Conservation (phyloP, 2,888 invertebrate genomes). For the Coremacera marginata region DNA sequence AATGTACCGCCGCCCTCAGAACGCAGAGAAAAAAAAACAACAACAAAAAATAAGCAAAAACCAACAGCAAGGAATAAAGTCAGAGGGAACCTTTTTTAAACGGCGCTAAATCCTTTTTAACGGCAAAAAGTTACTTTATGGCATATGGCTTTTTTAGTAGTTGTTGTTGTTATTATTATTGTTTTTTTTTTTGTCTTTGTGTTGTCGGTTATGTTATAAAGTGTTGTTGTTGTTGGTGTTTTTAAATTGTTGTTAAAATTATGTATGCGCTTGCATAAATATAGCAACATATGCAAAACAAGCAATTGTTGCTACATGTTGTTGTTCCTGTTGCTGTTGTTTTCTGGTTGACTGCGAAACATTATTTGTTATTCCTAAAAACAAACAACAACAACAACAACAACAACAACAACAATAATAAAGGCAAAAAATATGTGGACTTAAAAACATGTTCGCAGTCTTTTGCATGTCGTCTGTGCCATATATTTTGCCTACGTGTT, state of each 20-base stretch:
- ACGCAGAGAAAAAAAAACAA: neutral
- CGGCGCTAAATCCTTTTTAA: neutral
- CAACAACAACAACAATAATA: neutral
- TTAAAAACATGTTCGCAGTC: neutral
- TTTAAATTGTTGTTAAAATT: neutral
- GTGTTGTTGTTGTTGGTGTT: neutral
- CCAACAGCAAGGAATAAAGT: too few relatives aligned
- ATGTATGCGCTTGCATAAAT: neutral
- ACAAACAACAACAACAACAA: neutral
- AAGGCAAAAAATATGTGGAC: neutral
- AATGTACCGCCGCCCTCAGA: neutral
- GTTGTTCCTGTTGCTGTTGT: neutral
- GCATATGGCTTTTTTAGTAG: neutral
- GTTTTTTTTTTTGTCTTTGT: neutral
- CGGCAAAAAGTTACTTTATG: too few relatives aligned
- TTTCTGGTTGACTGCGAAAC: neutral
- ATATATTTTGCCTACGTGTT: too few relatives aligned
- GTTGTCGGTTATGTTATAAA: neutral
- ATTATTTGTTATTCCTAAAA: constrained; percentile 1
- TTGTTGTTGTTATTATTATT: neutral
- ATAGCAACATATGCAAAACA: neutral
- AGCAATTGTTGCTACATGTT: neutral
- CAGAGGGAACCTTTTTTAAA: too few relatives aligned
- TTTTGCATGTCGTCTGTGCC: too few relatives aligned
- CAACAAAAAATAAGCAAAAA: neutral